A percentile compares a stretch with the other conserved stretches of the same genome.
Evolutionary conservation across 2,113 vertebrate species (phyloP).

Genomic region (Melospiza melodia): DNA sequence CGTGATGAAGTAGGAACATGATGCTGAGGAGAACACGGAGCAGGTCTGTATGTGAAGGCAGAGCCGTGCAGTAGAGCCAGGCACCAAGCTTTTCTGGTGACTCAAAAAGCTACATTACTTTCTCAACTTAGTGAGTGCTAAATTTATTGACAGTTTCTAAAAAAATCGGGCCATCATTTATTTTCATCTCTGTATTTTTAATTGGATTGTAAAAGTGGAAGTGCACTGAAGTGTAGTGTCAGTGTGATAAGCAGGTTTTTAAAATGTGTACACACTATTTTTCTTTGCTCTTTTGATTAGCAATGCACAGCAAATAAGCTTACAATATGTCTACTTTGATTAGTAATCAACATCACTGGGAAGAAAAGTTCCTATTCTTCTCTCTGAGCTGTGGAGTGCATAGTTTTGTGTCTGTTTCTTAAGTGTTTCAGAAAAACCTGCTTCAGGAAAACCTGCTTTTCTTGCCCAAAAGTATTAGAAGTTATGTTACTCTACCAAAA

Average conservation of each 20-base stretch:
- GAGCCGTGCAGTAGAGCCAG: not conserved
- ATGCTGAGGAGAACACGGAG: not conserved
- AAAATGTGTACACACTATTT: not conserved
- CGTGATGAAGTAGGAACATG: rapidly evolving
- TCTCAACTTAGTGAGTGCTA: not conserved
- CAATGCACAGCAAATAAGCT: not conserved
- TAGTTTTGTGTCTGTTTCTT: not conserved
- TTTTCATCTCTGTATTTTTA: not conserved
- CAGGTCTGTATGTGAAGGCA: not conserved
- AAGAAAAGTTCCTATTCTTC: not conserved
- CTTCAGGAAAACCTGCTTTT: not conserved
- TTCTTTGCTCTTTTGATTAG: not conserved
- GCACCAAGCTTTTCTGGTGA: not conserved
- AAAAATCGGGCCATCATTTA: not conserved
- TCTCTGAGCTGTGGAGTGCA: not conserved
- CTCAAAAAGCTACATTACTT: not conserved
- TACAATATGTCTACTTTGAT: not conserved
- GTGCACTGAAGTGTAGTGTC: not conserved
- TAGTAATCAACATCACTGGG: not conserved
- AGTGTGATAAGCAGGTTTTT: not conserved
- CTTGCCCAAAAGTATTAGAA: not conserved
- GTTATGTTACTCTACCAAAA: not conserved
- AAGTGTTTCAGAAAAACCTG: not conserved
- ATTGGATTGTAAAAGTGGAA: not conserved
- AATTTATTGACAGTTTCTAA: not conserved